These are phyloP conservation scores for Ormyrus rosae DNA, from an alignment of 2,888 invertebrate genomes.

Conservation along the genomic window DNA sequence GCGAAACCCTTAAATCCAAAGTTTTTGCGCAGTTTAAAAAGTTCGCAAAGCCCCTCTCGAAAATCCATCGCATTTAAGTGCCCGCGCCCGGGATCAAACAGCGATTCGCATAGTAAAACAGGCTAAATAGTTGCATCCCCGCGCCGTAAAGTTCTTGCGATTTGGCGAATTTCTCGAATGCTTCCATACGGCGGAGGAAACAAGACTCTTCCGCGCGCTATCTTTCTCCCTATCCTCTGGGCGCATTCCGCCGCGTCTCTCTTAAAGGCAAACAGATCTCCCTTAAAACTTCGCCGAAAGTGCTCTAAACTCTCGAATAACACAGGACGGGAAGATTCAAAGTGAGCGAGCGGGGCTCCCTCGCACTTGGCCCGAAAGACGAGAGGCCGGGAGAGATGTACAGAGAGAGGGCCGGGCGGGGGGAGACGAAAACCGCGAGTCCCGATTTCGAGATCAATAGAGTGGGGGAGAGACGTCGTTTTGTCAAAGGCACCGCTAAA, in stretches of 20 bases:
- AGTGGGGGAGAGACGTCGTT: too few species aligned
- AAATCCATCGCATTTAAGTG: constrained; percentile 39
- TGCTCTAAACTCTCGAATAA: constrained; percentile 31
- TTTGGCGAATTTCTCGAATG: constrained; percentile 48
- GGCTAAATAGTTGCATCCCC: constrained; percentile 40
- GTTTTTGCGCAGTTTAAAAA: constrained; percentile 17
- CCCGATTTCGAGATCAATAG: not conserved
- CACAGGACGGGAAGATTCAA: constrained; percentile 15
- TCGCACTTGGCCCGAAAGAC: too few species aligned
- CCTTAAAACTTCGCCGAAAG: constrained; percentile 45
- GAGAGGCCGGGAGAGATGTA: not conserved
- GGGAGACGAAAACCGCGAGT: not conserved
- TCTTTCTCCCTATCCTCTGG: constrained; percentile 15
- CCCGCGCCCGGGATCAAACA: constrained; percentile 37
- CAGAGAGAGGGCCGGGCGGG: not conserved
- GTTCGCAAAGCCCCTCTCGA: constrained; percentile 27
- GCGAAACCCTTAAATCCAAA: not conserved
- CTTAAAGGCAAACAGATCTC: constrained; percentile 48
- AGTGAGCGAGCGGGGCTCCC: not conserved
- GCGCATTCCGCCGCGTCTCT: constrained; percentile 19
- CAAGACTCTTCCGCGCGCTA: constrained; percentile 19
- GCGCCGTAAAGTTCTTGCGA: constrained; percentile 43
- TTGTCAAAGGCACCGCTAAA: too few species aligned
- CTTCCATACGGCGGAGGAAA: constrained; percentile 14
- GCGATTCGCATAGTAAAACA: constrained; percentile 46